A percentile compares a stretch with the other conserved stretches of the same genome.
phyloP scores from a whole-genome alignment of 2,797 vertebrate species.

The Danio aesculapii region DNA sequence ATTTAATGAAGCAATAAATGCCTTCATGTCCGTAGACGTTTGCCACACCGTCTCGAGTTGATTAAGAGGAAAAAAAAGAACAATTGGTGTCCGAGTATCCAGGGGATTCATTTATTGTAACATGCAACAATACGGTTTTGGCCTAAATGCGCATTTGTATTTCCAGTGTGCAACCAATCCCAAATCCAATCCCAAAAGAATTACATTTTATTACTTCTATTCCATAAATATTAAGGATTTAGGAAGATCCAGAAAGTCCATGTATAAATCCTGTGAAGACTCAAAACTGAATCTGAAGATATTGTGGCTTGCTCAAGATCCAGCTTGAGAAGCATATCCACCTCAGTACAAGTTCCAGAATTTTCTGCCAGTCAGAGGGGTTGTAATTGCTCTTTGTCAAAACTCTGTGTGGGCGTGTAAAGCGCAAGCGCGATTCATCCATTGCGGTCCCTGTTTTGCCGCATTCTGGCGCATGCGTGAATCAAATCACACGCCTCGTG shows the following conservation, averaged over 20 bases:
- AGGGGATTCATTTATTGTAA: constrained; percentile 45
- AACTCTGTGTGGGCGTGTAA: constrained; percentile 56
- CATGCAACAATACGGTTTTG: constrained; percentile 23
- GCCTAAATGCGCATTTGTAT: constrained; percentile 51
- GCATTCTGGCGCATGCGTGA: constrained; percentile 76
- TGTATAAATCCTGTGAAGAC: constrained; percentile 30
- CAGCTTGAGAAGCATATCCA: constrained; percentile 30
- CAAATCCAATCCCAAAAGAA: constrained; percentile 52
- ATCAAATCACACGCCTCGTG: constrained; percentile 59
- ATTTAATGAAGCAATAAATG: neutral
- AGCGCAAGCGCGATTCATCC: constrained; percentile 59
- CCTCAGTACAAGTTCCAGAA: constrained; percentile 58
- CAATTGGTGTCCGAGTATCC: constrained; percentile 35
- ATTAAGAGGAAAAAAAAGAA: constrained; percentile 7
- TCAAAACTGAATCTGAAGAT: constrained; percentile 33
- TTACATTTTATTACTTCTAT: constrained; percentile 50
- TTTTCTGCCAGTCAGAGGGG: constrained; percentile 55
- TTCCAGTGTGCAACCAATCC: constrained; percentile 46
- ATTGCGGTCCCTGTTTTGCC: constrained; percentile 69
- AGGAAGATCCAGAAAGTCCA: constrained; percentile 58
- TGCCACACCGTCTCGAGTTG: constrained; percentile 18
- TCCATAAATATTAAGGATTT: constrained; percentile 48
- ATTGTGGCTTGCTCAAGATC: constrained; percentile 20
- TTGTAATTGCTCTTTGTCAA: constrained; percentile 63
- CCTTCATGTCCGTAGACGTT: constrained; percentile 10